phyloP scores from a whole-genome alignment of 2,113 vertebrate species.

The Microcebus ravelobensis region DNA sequence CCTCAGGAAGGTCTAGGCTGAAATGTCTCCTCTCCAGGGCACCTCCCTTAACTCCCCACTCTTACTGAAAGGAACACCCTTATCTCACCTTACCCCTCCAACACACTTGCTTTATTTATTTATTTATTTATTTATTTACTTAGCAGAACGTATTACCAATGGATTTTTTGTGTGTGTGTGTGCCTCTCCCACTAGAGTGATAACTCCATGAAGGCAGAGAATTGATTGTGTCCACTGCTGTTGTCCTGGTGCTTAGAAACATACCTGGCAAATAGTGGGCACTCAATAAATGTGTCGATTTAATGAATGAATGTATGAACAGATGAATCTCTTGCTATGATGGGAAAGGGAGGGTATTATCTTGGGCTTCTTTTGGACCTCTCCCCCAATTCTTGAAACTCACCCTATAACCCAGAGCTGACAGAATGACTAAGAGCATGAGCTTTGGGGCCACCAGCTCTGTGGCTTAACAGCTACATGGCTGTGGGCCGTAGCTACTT shows the following conservation, averaged over 20 bases:
- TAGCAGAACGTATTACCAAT: neutral
- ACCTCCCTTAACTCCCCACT: neutral
- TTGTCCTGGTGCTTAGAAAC: neutral
- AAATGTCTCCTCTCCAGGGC: neutral
- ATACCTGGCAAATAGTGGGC: accelerated
- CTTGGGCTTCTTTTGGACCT: neutral
- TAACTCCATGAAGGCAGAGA: neutral
- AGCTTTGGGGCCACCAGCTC: neutral
- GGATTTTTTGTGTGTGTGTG: neutral
- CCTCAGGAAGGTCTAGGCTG: neutral
- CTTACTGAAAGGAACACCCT: neutral
- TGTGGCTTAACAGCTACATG: neutral
- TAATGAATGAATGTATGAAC: neutral
- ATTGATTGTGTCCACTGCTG: neutral
- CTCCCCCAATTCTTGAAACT: neutral
- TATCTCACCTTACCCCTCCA: neutral
- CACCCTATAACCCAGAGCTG: neutral
- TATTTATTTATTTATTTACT: neutral
- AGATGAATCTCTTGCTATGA: neutral
- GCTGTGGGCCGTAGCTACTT: neutral
- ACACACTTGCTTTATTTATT: neutral
- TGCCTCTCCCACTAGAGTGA: neutral
- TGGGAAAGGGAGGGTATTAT: neutral
- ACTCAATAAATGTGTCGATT: neutral
- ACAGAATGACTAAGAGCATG: neutral